These are phyloP conservation scores for Plebejus anna DNA, from an alignment of 2,888 invertebrate genomes.

Conservation along the genomic window DNA sequence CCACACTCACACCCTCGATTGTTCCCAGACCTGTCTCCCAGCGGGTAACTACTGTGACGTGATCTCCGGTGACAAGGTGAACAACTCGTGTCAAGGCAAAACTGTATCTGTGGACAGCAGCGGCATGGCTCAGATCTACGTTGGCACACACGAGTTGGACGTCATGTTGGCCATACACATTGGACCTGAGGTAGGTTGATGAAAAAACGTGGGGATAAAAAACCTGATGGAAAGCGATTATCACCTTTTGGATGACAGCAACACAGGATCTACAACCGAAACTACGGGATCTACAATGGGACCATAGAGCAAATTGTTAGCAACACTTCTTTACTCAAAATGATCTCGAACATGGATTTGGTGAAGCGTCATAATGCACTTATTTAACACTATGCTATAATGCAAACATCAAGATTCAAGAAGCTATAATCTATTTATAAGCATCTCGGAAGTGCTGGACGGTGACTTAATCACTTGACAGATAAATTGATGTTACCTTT, in stretches of 20 bases:
- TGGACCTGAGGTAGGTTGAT: conserved; percentile 59
- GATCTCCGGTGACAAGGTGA: conserved; percentile 81
- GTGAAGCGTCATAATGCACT: too few relatives aligned
- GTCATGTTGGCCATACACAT: conserved; percentile 83
- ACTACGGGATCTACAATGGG: too few relatives aligned
- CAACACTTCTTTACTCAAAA: too few relatives aligned
- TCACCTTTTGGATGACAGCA: too few relatives aligned
- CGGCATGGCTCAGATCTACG: conserved; percentile 77
- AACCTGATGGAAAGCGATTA: too few relatives aligned
- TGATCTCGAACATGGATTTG: too few relatives aligned
- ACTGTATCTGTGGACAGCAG: conserved; percentile 78
- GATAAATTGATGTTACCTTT: conserved; percentile 26
- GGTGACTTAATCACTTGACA: background rate
- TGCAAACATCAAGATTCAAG: too few relatives aligned
- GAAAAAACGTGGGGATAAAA: background rate
- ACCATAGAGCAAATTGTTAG: too few relatives aligned
- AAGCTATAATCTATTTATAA: too few relatives aligned
- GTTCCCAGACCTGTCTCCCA: conserved; percentile 81
- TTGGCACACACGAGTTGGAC: conserved; percentile 77
- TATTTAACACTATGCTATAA: too few relatives aligned
- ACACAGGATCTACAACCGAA: too few relatives aligned
- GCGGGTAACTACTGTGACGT: conserved; percentile 89
- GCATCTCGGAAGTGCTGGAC: background rate
- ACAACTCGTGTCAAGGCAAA: conserved; percentile 82
- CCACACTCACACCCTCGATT: background rate